Evolutionary conservation across 2,888 invertebrate species (phyloP), one percentile per base, ranked within the genome.

Genomic region (Mongoloraphidia duomilia): DNA sequence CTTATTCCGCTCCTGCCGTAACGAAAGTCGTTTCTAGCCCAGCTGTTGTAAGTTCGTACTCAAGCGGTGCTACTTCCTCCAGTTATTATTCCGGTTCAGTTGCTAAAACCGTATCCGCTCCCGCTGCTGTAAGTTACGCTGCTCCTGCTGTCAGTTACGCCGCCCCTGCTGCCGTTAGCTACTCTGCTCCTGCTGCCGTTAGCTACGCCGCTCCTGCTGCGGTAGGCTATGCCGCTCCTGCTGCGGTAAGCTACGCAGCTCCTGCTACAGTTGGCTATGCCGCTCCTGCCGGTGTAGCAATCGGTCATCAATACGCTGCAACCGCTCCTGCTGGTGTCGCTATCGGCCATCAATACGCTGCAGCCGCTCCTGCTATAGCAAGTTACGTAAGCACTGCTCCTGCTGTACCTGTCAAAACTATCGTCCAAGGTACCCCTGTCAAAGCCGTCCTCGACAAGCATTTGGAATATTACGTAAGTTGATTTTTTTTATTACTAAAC

Each of bases 401-500:
- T 46, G 50, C 49, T 12, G 43, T 49, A 9, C 47, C 49, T 17
- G 50, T 46, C 35, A 49, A 52, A 49, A 41, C 50, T 26, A 41
- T 47, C 35, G 47, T 44, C 11, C 26, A 47, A 26, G 44, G 47
- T 26, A 11, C 33, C 34, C 13, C 26, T 6, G 65, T 66, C 14
- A 77, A 77, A 61, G 73, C 77, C 56, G 71, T 74, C n/a, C 73
- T 74, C 56, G 69, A 71, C 10, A 77, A 77, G 50, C 78, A 79
- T 61, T 61, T 77, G 57, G 77, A 79, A 60, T 75, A 79, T 60
- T 79, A 78, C 60, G 79, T 79, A 63, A 76, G 77, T 73, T 51
- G 14, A 26, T 48, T 44, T 41, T 13, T 41, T 41, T n/a, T 26
- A 26, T 26, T 26, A 6, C 26, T 26, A 26, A 26, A 17, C 17